Percentiles rank a stretch among this genome's conserved stretches.
These are phyloP conservation scores for Ectemnius continuus DNA, from an alignment of 2,888 invertebrate species.

Conservation along the genomic window DNA sequence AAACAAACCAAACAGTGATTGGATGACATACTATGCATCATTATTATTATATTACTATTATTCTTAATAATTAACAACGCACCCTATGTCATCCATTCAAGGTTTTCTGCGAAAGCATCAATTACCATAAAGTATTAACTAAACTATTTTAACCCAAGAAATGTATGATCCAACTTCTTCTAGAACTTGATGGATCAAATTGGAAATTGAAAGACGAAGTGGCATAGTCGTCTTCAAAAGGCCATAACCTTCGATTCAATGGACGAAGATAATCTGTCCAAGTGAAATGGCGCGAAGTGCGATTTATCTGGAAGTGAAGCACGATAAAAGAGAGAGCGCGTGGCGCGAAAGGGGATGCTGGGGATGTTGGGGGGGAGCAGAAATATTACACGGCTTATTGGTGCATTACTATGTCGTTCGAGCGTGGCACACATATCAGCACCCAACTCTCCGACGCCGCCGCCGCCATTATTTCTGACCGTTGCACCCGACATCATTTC, in stretches of 20 bases:
- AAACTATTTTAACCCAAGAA: too few relatives aligned
- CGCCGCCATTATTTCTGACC: slow-evolving; percentile 10
- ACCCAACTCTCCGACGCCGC: too few relatives aligned
- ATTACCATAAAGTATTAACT: too few relatives aligned
- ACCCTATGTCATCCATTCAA: too few relatives aligned
- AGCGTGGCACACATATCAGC: slow-evolving; percentile 27
- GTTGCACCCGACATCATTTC: neutral
- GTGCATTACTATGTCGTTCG: slow-evolving; percentile 32
- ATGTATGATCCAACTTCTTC: too few relatives aligned
- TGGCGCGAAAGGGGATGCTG: neutral
- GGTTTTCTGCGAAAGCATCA: too few relatives aligned
- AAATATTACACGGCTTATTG: slow-evolving; percentile 45
- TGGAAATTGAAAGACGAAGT: too few relatives aligned
- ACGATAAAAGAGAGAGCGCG: neutral
- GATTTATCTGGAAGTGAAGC: neutral
- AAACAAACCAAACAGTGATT: too few relatives aligned
- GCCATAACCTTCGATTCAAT: neutral
- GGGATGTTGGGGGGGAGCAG: slow-evolving; percentile 11
- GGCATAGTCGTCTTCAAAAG: neutral
- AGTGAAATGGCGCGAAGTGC: neutral
- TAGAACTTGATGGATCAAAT: too few relatives aligned
- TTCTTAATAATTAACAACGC: too few relatives aligned
- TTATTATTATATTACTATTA: too few relatives aligned
- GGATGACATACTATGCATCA: too few relatives aligned
- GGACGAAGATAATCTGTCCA: neutral